These are phyloP conservation scores for Seriola aureovittata DNA, from an alignment of 2,113 vertebrate genomes.

Conservation along the genomic window DNA sequence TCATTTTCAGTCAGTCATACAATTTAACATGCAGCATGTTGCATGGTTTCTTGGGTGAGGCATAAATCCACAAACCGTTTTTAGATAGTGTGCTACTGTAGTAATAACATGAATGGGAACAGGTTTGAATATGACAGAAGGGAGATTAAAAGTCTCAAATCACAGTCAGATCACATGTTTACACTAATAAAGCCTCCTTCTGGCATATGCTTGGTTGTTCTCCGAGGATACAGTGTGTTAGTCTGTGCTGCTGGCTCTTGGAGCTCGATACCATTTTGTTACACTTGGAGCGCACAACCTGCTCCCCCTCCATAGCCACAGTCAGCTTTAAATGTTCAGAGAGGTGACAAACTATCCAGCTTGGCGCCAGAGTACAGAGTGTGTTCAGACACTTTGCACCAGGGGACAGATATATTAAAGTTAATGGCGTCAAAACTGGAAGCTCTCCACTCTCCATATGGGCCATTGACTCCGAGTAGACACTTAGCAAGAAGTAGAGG, in stretches of 20 bases:
- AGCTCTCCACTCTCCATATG: conserved; percentile 54
- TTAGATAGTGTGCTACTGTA: not conserved
- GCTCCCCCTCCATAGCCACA: conserved; percentile 36
- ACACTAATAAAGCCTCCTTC: conserved; percentile 16
- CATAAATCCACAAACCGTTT: not conserved
- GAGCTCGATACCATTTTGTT: conserved; percentile 42
- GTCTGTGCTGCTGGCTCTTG: conserved; percentile 27
- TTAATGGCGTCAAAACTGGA: conserved; percentile 66
- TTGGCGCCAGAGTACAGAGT: conserved; percentile 46
- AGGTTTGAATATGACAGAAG: conserved; percentile 38
- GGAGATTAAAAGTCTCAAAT: conserved; percentile 52
- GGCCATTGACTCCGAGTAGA: conserved; percentile 45
- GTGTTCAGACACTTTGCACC: conserved; percentile 56
- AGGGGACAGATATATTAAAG: conserved; percentile 63
- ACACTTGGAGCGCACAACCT: conserved; percentile 31
- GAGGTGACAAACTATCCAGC: conserved; percentile 60
- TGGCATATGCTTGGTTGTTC: conserved; percentile 32
- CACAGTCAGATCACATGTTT: conserved; percentile 30
- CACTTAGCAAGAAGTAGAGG: not conserved
- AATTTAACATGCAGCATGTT: not conserved
- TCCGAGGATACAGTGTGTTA: conserved; percentile 31
- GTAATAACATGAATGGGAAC: conserved; percentile 10
- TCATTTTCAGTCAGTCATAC: not conserved
- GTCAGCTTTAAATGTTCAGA: conserved; percentile 42
- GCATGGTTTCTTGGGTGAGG: not conserved